Base-by-base conservation (phyloP, 2,113 vertebrate species). In the Prionailurus bengalensis region DNA sequence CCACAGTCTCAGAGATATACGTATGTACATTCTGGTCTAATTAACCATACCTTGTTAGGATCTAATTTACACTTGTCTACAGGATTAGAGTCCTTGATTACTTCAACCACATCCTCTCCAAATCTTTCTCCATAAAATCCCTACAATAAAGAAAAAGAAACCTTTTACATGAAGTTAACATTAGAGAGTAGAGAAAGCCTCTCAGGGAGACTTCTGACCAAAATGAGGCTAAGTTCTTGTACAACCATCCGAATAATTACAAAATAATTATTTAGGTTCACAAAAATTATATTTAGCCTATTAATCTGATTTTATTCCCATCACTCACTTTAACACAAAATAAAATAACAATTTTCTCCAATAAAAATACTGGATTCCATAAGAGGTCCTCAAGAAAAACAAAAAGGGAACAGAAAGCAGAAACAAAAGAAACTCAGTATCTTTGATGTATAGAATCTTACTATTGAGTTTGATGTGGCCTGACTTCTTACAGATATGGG, bases 1-100 rank as follows among this genome's bases (percentile, higher is more conserved):
- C 27, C 2, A 58, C 2, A 58, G 39, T 25, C 58, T 97, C 65
- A 51, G 36, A 88, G 85, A n/a, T 5, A 6, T 4, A 27, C 10
- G 10, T 39, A 9, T 3, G 36, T 4, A 13, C 7, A 48, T 33
- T 16, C 17, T 0, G n/a, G 5, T 88, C 58, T 25, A 7, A 29
- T 33, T 68, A 78, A 33, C 68, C n/a, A 95, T 94, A 99, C 99
- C 99, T 99, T 99, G 98, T 99, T 99, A 73, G 99, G 99, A 95
- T 99, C 99, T 92, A 99, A 98, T 99, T 99, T 99, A 98, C 99
- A 99, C 98, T 99, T 99, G 99, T 99, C 99, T 97, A 99, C 99
- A 9, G 99, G 99, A 98, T 99, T 99, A 45, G 99, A 99, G 97
- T 99, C 99, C 96, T 99, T 99, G 96, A 99, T 99, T 84, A 99